Evolutionary conservation across 1,140 invertebrate genomes (phyloP).

Genomic region (Trachymyrmex cornetzi): DNA sequence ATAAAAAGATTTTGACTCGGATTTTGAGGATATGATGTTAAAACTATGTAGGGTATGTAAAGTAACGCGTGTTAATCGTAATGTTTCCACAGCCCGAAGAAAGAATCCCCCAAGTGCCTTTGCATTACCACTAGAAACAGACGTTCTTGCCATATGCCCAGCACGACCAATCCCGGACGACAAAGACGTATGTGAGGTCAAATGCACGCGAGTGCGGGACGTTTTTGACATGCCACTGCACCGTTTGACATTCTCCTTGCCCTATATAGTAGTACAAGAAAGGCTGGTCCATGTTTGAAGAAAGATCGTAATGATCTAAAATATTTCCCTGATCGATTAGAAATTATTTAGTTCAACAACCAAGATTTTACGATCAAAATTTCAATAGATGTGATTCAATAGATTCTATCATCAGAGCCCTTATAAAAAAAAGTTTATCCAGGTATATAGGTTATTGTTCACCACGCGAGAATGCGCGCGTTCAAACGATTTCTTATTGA

Average conservation of each 20-base stretch:
- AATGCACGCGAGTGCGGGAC: conserved; percentile 47
- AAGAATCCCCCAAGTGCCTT: conserved; percentile 17
- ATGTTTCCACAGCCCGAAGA: conserved; percentile 14
- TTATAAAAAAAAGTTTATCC: background rate
- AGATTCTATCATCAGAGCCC: background rate
- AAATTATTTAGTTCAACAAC: background rate
- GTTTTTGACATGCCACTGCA: conserved; percentile 21
- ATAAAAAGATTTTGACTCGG: no score
- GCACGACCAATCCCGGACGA: conserved; percentile 44
- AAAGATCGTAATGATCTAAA: background rate
- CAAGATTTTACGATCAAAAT: background rate
- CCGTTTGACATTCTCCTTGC: conserved; percentile 31
- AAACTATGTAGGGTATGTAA: background rate
- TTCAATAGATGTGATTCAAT: background rate
- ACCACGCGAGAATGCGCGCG: background rate
- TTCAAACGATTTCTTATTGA: background rate
- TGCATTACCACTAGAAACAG: conserved; percentile 46
- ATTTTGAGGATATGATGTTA: background rate
- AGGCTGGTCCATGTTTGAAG: background rate
- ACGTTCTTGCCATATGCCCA: conserved; percentile 54
- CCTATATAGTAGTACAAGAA: no score
- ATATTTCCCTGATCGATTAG: background rate
- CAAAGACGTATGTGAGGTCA: conserved; percentile 69
- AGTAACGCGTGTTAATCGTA: conserved; percentile 16
- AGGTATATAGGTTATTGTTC: background rate